These are phyloP conservation scores for Ptiloglossa arizonensis DNA, from an alignment of 1,140 invertebrate species.

Conservation along the genomic window DNA sequence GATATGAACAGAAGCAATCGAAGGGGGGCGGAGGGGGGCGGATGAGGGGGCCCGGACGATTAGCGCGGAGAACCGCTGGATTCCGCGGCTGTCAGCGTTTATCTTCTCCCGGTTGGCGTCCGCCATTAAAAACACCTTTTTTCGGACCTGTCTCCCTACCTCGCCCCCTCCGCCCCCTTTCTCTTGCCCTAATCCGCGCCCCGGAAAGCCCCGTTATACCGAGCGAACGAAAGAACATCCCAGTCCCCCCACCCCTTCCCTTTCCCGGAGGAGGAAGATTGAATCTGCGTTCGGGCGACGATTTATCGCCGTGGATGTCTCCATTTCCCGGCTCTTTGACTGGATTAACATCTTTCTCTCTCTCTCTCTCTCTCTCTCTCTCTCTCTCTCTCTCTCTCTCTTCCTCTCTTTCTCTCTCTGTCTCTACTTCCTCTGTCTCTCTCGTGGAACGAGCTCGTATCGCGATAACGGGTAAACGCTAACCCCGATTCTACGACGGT, in stretches of 20 bases:
- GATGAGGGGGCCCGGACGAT: no score
- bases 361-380: no score
- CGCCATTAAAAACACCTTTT: constrained; percentile 43
- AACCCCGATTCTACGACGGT: background rate
- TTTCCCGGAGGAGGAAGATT: background rate
- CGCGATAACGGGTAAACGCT: background rate
- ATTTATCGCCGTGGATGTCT: constrained; percentile 24
- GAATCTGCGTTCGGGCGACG: background rate
- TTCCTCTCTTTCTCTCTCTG: no score
- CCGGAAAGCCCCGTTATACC: constrained; percentile 7
- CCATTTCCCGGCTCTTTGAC: constrained; percentile 1
- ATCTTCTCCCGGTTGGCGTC: constrained; percentile 12
- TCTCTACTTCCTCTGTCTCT: no score
- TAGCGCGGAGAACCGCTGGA: constrained; percentile 20
- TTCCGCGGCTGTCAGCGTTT: constrained; percentile 23
- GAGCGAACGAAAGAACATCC: background rate
- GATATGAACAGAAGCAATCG: constrained; percentile 8
- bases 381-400: no score
- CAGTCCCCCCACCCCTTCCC: no score
- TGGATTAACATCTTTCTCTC: constrained; percentile 34
- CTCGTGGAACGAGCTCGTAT: background rate
- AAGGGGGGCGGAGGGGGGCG: no score
- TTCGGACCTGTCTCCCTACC: background rate
- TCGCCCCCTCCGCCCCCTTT: background rate
- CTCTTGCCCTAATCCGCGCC: background rate